Conservation (phyloP, 2,113 vertebrate species). For the Brienomyrus longianalis region DNA sequence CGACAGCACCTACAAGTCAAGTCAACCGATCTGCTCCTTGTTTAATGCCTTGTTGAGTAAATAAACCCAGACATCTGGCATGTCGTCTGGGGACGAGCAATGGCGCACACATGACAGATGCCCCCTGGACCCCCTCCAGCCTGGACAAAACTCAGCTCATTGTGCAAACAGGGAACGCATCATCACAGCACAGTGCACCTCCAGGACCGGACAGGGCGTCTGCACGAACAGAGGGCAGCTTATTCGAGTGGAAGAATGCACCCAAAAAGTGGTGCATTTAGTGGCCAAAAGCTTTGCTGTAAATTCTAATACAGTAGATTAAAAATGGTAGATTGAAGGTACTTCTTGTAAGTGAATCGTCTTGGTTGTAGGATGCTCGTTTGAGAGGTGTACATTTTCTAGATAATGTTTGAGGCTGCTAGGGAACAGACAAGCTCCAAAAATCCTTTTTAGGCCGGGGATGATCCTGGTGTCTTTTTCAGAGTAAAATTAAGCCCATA, state of each 20-base stretch:
- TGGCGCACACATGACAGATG: conserved; percentile 26
- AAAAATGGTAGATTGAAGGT: neutral
- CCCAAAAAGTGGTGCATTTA: neutral
- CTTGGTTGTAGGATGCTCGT: neutral
- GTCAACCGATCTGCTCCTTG: neutral
- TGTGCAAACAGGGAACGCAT: neutral
- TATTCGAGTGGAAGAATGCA: neutral
- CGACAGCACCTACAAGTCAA: neutral
- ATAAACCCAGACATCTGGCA: conserved; percentile 27
- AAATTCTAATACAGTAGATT: neutral
- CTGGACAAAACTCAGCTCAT: neutral
- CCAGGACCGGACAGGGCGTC: neutral
- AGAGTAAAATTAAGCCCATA: neutral
- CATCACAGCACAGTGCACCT: neutral
- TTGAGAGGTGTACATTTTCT: neutral
- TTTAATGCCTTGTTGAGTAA: conserved; percentile 21
- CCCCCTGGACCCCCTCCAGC: conserved; percentile 20
- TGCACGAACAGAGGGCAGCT: neutral
- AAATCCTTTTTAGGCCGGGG: neutral
- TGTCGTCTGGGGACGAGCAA: conserved; percentile 19
- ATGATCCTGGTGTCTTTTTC: neutral
- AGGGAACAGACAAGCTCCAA: neutral
- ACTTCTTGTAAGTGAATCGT: neutral
- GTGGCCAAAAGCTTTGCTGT: neutral
- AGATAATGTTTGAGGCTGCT: neutral